Conservation (phyloP, 2,888 invertebrate species). For the Augiades crinisus region DNA sequence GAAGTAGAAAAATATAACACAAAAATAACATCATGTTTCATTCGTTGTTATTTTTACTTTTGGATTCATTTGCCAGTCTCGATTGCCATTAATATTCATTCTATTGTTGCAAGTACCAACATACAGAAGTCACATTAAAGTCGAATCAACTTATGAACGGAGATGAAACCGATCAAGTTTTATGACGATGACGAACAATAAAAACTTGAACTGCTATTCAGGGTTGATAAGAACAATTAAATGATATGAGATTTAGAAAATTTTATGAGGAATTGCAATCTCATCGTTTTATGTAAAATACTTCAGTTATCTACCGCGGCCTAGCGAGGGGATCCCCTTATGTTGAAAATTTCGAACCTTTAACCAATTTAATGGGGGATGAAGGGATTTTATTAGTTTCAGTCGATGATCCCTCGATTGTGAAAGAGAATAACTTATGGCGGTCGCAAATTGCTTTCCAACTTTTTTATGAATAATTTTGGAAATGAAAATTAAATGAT, state of each 20-base stretch:
- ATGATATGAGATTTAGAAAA: conserved; percentile 26
- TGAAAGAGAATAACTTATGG: background rate
- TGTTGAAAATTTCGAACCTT: conserved; percentile 19
- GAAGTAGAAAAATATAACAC: too few species aligned
- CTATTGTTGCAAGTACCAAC: conserved; percentile 11
- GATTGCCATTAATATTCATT: background rate
- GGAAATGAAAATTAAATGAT: too few species aligned
- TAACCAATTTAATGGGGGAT: conserved; percentile 12
- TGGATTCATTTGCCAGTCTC: background rate
- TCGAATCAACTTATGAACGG: conserved; percentile 8
- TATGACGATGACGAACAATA: conserved; percentile 21
- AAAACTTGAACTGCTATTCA: conserved; percentile 23
- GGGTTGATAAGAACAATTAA: conserved; percentile 28
- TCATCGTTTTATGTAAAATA: conserved; percentile 33
- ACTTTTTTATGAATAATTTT: conserved; percentile 1
- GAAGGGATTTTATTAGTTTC: conserved; percentile 18
- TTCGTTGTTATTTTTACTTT: too few species aligned
- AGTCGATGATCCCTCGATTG: conserved; percentile 4
- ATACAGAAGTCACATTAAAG: conserved; percentile 18
- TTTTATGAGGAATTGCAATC: conserved; percentile 23
- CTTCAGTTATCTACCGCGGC: conserved; percentile 16
- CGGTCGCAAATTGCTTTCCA: conserved; percentile 1
- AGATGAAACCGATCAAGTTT: conserved; percentile 20
- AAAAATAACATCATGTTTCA: too few species aligned
- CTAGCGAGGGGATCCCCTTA: conserved; percentile 16